Evolutionary conservation across 2,113 vertebrate genomes (phyloP), one percentile per base, ranked within the genome.

Genomic region (Ardeotis arabs): DNA sequence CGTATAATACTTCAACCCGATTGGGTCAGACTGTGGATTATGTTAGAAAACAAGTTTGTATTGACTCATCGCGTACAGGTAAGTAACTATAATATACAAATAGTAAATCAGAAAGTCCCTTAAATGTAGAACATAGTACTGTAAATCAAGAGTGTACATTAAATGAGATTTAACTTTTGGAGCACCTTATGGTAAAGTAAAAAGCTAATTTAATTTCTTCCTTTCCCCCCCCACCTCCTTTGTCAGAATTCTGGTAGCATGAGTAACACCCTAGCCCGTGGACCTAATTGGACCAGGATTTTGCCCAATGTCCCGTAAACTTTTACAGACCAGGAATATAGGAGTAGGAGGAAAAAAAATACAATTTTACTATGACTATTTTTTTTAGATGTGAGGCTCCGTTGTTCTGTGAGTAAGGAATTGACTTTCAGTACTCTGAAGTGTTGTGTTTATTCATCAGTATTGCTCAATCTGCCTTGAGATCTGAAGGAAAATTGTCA

Each of bases 21-120:
- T 86, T 99, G 97, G 98, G 99, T 91, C 99, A 99, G 95, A 97
- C 99, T 92, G 97, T 99, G 95, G 98, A 98, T 89, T 98, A 96
- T 93, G 49, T 99, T 66, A 98, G 98, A 98, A 99, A 99, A 95
- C 99, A 98, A 95, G 97, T 96, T 29, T 94, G 84, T 84, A 31
- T 72, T 74, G 97, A 97, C 69, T 90, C 79, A 29, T 81, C 95
- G 39, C 95, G 76, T 79, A 77, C 96, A 98, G 98, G 99, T 99
- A 97, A 95, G 98, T 93, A 90, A 31, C 53, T 91, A 13, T 12
- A 59, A 59, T 67, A 47, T 55, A 52, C 31, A 15, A 62, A 29
- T 4, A 53, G 35, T 83, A 83, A 69, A 77, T 72, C 14, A 62
- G 45, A 73, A 84, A 55, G 8, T 53, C 12, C n/a, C 45, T 37